Conservation (phyloP, 2,797 vertebrate genomes). For the Clamator glandarius region DNA sequence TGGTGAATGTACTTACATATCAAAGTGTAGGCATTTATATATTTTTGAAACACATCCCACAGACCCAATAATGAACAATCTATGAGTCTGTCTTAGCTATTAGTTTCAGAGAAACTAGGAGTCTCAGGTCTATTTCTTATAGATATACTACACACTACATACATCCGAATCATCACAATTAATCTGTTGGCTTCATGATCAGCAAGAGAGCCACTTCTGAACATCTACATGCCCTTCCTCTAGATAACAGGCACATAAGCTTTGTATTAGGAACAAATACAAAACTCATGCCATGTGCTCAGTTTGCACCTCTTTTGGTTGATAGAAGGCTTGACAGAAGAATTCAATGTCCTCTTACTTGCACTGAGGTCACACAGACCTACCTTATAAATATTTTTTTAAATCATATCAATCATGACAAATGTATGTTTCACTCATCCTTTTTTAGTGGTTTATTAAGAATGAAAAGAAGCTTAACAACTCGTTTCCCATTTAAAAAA, state of each 20-base stretch:
- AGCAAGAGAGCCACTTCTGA: neutral
- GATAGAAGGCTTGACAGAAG: neutral
- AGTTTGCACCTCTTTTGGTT: neutral
- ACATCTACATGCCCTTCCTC: neutral
- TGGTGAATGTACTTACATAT: neutral
- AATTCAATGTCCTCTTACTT: neutral
- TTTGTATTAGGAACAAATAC: neutral
- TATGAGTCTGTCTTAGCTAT: neutral
- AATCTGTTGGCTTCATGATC: neutral
- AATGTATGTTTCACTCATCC: neutral
- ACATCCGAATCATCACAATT: neutral
- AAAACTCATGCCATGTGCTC: neutral
- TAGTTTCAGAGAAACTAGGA: neutral
- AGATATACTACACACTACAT: neutral
- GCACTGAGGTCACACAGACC: neutral
- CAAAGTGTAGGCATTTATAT: neutral
- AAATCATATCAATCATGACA: neutral
- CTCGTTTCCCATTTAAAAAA: neutral
- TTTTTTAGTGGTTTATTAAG: neutral
- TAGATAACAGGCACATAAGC: neutral
- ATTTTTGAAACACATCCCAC: neutral
- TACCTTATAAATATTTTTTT: neutral
- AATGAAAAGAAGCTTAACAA: neutral
- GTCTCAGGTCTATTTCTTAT: neutral
- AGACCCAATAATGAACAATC: neutral